Conservation (phyloP, 1,140 invertebrate genomes). For the Diorhabda elongata region DNA sequence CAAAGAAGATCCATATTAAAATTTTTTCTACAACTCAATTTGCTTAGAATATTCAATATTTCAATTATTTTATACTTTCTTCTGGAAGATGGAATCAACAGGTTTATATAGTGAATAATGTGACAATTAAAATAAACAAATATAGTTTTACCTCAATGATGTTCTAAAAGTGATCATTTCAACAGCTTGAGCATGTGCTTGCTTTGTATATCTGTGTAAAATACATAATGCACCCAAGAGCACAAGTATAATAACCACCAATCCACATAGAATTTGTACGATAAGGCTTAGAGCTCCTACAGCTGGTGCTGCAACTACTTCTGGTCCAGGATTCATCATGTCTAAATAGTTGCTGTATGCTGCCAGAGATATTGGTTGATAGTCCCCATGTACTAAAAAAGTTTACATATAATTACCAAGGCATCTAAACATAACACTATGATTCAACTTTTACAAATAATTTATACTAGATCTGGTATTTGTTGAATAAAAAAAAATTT, state of each 20-base stretch:
- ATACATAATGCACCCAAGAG: constrained; percentile 64
- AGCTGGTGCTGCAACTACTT: constrained; percentile 42
- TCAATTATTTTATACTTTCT: too few relatives aligned
- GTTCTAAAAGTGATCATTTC: constrained; percentile 69
- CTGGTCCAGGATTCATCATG: constrained; percentile 52
- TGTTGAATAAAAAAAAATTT: too few relatives aligned
- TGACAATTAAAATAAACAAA: constrained; percentile 31
- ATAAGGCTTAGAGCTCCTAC: constrained; percentile 46
- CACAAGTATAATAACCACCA: constrained; percentile 62
- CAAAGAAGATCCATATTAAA: too few relatives aligned
- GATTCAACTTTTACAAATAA: too few relatives aligned
- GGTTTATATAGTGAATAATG: too few relatives aligned
- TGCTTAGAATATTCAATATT: too few relatives aligned
- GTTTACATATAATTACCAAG: background rate
- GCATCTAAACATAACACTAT: too few relatives aligned
- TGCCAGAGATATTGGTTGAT: constrained; percentile 41
- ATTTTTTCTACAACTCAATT: too few relatives aligned
- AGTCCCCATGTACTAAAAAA: constrained; percentile 32
- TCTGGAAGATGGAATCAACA: too few relatives aligned
- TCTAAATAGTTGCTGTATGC: constrained; percentile 58
- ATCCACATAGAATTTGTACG: constrained; percentile 55
- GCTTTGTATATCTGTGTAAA: constrained; percentile 67
- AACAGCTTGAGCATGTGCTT: constrained; percentile 67
- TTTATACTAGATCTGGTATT: too few relatives aligned
- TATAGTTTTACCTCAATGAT: constrained; percentile 57